phyloP scores from a whole-genome alignment of 2,888 invertebrate species.

The Entomobrya proxima region DNA sequence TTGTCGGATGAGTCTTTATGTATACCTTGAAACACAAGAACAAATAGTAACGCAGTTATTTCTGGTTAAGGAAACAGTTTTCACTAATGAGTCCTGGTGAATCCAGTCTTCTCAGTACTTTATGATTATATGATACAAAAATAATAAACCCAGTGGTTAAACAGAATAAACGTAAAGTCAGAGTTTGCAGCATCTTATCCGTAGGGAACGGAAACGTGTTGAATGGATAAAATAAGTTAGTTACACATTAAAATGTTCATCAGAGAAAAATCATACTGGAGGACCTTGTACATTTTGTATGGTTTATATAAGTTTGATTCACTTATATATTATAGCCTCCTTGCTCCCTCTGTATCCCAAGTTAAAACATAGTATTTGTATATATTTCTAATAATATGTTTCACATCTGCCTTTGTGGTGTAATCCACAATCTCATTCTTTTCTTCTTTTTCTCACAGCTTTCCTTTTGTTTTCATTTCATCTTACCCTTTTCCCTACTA shows the following conservation, averaged over 20 bases:
- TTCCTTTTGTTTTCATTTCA: slow-evolving; percentile 56
- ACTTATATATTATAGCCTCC: too few relatives aligned
- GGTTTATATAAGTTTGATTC: too few relatives aligned
- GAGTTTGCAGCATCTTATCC: too few relatives aligned
- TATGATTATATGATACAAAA: too few relatives aligned
- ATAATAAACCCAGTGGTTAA: too few relatives aligned
- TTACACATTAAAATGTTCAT: too few relatives aligned
- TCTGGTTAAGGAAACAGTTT: background rate
- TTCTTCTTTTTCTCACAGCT: slow-evolving; percentile 8
- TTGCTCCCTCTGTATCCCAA: background rate
- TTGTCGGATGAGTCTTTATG: slow-evolving; percentile 10
- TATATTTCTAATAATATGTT: background rate
- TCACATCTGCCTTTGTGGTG: background rate
- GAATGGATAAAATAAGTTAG: too few relatives aligned
- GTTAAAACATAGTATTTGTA: background rate
- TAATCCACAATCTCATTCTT: slow-evolving; percentile 52
- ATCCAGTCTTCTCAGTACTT: too few relatives aligned
- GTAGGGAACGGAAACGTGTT: too few relatives aligned
- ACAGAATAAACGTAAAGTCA: too few relatives aligned
- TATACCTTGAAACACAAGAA: slow-evolving; percentile 7
- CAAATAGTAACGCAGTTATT: slow-evolving; percentile 16
- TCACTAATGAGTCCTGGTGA: background rate
- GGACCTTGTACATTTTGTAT: too few relatives aligned
- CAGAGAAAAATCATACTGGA: too few relatives aligned
- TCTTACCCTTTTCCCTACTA: background rate